These are phyloP conservation scores for Myotis pilosus DNA, from an alignment of 2,797 vertebrate genomes.

Conservation along the genomic window DNA sequence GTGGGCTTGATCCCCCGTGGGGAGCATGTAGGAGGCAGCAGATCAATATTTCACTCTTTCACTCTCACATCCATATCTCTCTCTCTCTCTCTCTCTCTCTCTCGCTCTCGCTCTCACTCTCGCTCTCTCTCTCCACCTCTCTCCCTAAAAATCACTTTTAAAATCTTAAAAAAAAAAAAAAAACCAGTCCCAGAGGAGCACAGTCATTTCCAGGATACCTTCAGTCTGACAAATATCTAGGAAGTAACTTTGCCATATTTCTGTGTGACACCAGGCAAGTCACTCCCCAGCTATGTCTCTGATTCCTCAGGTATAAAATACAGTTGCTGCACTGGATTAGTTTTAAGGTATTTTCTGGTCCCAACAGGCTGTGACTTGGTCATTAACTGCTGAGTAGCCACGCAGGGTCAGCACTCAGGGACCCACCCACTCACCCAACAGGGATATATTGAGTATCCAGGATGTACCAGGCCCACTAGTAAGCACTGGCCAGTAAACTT, in stretches of 20 bases:
- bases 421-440: accelerated
- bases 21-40: not conserved
- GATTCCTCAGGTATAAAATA: not conserved
- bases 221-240: not conserved
- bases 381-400: not conserved
- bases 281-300: not conserved
- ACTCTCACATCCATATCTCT: too few relatives aligned
- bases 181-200: not conserved
- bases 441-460: not conserved
- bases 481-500: not conserved
- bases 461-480: too few relatives aligned
- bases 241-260: not conserved
- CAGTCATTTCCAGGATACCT: not conserved
- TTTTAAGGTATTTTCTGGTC: not conserved
- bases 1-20: not conserved
- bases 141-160: not conserved
- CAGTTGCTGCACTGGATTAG: not conserved
- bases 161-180: not conserved
- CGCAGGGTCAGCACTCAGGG: not conserved
- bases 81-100: not conserved
- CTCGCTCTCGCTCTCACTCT: too few relatives aligned
- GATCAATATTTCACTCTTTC: not conserved
- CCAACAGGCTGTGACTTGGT: not conserved
- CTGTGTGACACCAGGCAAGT: not conserved
- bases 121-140: not conserved